These are phyloP conservation scores for Fabriciana adippe DNA, from an alignment of 2,888 invertebrate genomes.

Conservation along the genomic window DNA sequence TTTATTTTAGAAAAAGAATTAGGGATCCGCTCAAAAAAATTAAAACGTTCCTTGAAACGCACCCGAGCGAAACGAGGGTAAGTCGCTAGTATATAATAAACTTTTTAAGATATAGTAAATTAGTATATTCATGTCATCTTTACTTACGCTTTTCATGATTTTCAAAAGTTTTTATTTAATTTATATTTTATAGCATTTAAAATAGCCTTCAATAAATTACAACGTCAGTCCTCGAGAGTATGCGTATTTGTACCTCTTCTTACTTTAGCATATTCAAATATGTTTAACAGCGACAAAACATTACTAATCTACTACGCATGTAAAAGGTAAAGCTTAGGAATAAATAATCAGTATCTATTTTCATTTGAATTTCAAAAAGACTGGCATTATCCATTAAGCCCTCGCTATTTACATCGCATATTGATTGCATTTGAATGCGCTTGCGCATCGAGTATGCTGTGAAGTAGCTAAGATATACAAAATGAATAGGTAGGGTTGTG, in stretches of 20 bases:
- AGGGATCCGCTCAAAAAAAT: too few species aligned
- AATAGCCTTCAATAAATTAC: too few species aligned
- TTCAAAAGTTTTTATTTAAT: too few species aligned
- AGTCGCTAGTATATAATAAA: too few species aligned
- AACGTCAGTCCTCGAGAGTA: not conserved
- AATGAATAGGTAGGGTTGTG: slow-evolving; percentile 25
- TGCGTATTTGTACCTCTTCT: slow-evolving; percentile 14
- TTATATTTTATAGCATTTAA: too few species aligned
- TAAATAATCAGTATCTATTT: slow-evolving; percentile 26
- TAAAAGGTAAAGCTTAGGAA: slow-evolving; percentile 9
- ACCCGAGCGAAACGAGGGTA: too few species aligned
- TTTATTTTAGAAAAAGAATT: too few species aligned
- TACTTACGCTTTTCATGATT: too few species aligned
- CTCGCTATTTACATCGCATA: slow-evolving; percentile 40
- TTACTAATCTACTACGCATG: slow-evolving; percentile 3
- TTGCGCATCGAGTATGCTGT: slow-evolving; percentile 35
- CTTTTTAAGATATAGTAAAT: too few species aligned
- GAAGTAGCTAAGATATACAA: slow-evolving; percentile 27
- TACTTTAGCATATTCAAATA: not conserved
- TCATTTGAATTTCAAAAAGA: slow-evolving; percentile 31
- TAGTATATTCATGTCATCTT: too few species aligned
- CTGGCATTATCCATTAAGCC: slow-evolving; percentile 31
- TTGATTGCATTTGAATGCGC: slow-evolving; percentile 40
- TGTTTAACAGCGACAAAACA: slow-evolving; percentile 20
- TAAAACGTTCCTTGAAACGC: too few species aligned